These are phyloP conservation scores for Sturmia bella DNA, from an alignment of 2,888 invertebrate species.

Conservation along the genomic window DNA sequence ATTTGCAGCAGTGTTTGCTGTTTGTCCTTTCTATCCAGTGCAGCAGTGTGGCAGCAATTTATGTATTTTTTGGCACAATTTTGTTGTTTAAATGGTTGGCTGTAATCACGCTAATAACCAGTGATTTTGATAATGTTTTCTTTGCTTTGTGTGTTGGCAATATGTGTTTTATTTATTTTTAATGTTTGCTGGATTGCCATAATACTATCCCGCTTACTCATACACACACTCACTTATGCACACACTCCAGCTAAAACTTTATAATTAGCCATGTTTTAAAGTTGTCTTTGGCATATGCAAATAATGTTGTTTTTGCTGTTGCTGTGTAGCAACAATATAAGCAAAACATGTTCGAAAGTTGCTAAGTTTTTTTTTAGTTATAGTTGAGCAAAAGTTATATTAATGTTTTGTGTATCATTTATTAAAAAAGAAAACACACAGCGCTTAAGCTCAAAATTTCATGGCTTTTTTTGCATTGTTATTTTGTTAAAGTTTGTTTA, in stretches of 20 bases:
- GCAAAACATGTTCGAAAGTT: constrained; percentile 33
- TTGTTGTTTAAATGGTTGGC: constrained; percentile 55
- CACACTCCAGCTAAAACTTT: constrained; percentile 17
- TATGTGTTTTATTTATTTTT: constrained; percentile 16
- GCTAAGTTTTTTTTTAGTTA: background rate
- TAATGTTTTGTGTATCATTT: background rate
- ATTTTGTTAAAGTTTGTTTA: too few relatives aligned
- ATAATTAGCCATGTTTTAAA: constrained; percentile 58
- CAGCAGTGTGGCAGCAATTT: constrained; percentile 41
- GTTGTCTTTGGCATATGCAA: constrained; percentile 39
- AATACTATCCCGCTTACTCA: background rate
- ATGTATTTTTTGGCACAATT: constrained; percentile 58
- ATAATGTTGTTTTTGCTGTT: constrained; percentile 19
- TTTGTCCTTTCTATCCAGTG: constrained; percentile 4
- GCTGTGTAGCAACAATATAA: background rate
- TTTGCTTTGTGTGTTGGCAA: background rate
- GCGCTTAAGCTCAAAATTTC: too few relatives aligned
- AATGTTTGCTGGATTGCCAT: constrained; percentile 6
- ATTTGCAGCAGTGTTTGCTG: constrained; percentile 25
- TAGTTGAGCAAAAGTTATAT: constrained; percentile 34
- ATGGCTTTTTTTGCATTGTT: too few relatives aligned
- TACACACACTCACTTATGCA: background rate
- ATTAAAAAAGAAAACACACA: too few relatives aligned
- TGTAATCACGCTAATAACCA: constrained; percentile 63
- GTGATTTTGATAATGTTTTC: constrained; percentile 45